phyloP scores from a whole-genome alignment of 2,888 invertebrate species.

The Drosophila melanocephala region DNA sequence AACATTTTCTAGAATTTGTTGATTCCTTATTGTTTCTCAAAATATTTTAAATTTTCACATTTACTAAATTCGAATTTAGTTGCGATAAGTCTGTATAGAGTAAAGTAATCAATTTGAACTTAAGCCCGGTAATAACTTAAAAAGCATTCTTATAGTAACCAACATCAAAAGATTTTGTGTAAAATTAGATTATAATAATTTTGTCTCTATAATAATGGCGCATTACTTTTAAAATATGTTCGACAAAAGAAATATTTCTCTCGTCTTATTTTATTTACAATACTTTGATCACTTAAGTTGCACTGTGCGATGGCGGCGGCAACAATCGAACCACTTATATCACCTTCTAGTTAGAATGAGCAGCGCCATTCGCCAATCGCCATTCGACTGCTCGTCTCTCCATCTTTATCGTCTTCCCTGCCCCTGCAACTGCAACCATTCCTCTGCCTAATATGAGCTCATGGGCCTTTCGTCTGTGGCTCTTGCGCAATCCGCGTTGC shows the following conservation, averaged over 20 bases:
- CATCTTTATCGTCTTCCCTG: background rate
- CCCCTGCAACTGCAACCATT: background rate
- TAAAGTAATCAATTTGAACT: background rate
- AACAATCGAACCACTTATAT: slow-evolving; percentile 85
- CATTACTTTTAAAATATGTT: no score
- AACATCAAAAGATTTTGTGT: no score
- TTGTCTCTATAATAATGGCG: no score
- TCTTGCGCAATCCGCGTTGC: slow-evolving; percentile 69
- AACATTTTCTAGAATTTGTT: background rate
- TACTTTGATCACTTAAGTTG: background rate
- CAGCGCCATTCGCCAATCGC: slow-evolving; percentile 46
- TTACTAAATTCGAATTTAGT: background rate
- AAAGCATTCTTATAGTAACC: background rate
- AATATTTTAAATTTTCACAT: no score
- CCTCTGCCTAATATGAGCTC: background rate
- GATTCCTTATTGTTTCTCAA: rapidly evolving
- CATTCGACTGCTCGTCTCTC: slow-evolving; percentile 34
- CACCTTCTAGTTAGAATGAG: slow-evolving; percentile 85
- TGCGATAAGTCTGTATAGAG: background rate
- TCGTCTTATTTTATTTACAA: background rate
- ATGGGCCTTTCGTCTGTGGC: slow-evolving; percentile 22
- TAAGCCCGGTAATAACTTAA: background rate
- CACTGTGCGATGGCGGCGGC: slow-evolving; percentile 71
- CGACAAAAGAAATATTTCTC: no score
- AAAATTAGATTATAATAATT: no score